These are phyloP conservation scores for Empidonax traillii DNA, from an alignment of 2,113 vertebrate genomes.

Conservation along the genomic window DNA sequence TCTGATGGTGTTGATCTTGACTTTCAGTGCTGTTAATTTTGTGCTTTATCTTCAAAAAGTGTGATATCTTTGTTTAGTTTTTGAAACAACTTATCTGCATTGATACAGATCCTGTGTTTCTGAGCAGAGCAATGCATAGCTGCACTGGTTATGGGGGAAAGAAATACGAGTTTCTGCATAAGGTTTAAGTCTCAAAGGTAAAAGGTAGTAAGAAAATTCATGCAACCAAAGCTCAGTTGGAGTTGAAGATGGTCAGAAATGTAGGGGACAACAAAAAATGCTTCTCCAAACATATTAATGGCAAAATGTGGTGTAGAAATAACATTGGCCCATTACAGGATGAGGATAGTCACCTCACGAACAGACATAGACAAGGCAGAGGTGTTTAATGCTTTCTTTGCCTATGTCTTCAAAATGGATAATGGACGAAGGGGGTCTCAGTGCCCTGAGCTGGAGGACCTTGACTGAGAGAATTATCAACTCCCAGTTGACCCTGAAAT, in stretches of 20 bases:
- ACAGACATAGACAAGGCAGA: neutral
- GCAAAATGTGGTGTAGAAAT: neutral
- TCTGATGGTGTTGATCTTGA: neutral
- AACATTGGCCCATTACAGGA: neutral
- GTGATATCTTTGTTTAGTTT: neutral
- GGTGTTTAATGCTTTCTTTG: neutral
- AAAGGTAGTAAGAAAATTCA: neutral
- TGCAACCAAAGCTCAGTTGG: fast-evolving
- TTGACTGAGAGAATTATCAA: neutral
- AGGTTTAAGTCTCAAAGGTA: neutral
- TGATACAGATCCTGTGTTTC: neutral
- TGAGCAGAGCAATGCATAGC: neutral
- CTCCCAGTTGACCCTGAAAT: neutral
- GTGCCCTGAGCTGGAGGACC: neutral
- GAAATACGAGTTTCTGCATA: neutral
- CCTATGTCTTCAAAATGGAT: neutral
- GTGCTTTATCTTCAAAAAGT: neutral
- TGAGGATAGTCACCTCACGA: neutral
- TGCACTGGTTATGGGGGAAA: neutral
- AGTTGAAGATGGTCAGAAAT: neutral
- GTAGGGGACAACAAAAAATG: neutral
- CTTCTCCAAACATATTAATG: neutral
- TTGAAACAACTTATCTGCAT: neutral
- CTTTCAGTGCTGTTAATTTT: neutral
- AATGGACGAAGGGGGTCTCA: fast-evolving